phyloP scores from a whole-genome alignment of 2,888 invertebrate genomes.

The Andrena haemorrhoa region DNA sequence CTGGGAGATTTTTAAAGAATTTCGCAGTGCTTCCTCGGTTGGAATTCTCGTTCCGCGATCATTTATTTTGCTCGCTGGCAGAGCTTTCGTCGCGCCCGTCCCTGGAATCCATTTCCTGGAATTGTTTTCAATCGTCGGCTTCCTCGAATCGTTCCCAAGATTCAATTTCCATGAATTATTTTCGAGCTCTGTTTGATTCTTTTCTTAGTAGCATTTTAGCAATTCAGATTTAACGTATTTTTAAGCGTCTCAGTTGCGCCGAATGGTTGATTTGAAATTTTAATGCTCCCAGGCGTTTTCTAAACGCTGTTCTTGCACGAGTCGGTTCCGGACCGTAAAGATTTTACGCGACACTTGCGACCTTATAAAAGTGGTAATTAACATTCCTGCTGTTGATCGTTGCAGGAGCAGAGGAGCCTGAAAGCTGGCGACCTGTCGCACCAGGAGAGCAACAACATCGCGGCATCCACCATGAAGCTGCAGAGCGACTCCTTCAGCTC shows the following conservation, averaged over 20 bases:
- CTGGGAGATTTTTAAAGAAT: no score
- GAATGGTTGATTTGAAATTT: no score
- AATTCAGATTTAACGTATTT: conserved; percentile 4
- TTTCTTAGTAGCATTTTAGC: conserved; percentile 3
- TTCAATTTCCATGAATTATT: not conserved
- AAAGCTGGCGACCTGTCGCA: conserved; percentile 94
- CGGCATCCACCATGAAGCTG: conserved; percentile 93
- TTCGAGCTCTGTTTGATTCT: not conserved
- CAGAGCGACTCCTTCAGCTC: conserved; percentile 95
- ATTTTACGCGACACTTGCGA: not conserved
- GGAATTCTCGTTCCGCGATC: not conserved
- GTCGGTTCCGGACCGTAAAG: not conserved
- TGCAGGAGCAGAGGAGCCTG: conserved; percentile 93
- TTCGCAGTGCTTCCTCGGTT: no score
- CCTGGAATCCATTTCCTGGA: not conserved
- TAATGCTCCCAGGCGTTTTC: no score
- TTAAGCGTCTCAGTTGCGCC: not conserved
- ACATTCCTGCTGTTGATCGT: conserved; percentile 65
- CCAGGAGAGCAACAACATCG: conserved; percentile 94
- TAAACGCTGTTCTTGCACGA: not conserved
- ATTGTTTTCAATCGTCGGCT: conserved; percentile 16
- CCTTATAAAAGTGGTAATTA: not conserved
- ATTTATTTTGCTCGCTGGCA: not conserved
- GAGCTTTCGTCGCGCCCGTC: no score
- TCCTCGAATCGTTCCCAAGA: not conserved